Base-by-base conservation (phyloP, 2,888 invertebrate species). In the Xestia xanthographa region DNA sequence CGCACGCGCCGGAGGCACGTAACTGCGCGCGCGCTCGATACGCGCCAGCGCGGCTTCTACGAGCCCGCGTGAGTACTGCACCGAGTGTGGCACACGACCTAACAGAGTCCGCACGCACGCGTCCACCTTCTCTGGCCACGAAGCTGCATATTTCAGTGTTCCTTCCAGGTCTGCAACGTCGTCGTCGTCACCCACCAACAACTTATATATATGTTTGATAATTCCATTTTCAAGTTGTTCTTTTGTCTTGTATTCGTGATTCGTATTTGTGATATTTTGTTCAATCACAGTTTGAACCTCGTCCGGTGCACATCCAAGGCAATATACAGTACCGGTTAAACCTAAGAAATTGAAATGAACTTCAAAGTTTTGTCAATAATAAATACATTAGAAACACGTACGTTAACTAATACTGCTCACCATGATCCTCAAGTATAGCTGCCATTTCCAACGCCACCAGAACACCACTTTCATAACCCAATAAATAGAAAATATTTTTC, bases 401-500 rank as follows among this genome's bases (percentile, higher is more conserved):
- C 12, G 43, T 34, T 22, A 8, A 53, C 66, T n/a, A 50, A 63
- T 38, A 20, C 63, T 41, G 58, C 75, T 80, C 85, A 94, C 94
- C 94, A 56, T 89, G 81, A 5, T 90, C 88, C 83, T 95, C 94
- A 8, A 95, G 83, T 50, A 94, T 90, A 20, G 90, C 86, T n/a
- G 94, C 94, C 62, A 93, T 89, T 83, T 95, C 94, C 20, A 95
- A 69, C 5, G 91, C 93, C 9, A 93, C 83, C 5, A 87, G 43
- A 4, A 92, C 90, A 0, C 94, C 94, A 67, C 88, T 90, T 77
- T 94, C 94, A 75, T 93, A 94, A 1, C 94, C 94, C 71, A 94
- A 68, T 14, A 95, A 77, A 76, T 92, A 93, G 77, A 93, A 94
- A 20, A 86, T 86, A 12, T 89, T 86, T 29, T 87, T 87, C 6